Evolutionary conservation across 2,113 vertebrate genomes (phyloP).

Genomic region (Upupa epops): DNA sequence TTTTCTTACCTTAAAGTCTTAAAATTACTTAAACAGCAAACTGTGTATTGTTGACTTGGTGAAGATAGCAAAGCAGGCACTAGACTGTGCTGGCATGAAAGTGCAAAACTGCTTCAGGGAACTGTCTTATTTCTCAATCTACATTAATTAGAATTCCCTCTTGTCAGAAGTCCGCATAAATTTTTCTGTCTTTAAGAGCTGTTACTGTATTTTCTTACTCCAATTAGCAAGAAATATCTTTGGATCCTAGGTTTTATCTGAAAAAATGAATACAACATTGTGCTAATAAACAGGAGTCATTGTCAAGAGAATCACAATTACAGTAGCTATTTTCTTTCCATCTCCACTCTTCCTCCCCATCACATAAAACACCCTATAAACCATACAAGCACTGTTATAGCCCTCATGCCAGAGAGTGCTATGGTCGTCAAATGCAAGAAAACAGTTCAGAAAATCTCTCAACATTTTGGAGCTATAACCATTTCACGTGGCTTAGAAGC

Average conservation of each 20-base stretch:
- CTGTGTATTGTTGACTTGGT: not conserved
- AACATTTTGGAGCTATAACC: not conserved
- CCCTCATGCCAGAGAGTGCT: not conserved
- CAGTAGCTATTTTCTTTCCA: not conserved
- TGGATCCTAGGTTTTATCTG: not conserved
- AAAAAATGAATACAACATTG: not conserved
- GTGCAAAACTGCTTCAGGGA: not conserved
- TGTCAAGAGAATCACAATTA: not conserved
- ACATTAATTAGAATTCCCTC: not conserved
- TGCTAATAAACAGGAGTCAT: constrained; percentile 10
- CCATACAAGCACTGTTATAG: not conserved
- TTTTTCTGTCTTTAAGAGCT: not conserved
- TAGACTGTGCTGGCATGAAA: not conserved
- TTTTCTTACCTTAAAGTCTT: not conserved
- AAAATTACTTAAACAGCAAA: not conserved
- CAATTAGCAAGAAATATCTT: not conserved
- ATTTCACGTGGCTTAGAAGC: not conserved
- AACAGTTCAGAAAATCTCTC: not conserved
- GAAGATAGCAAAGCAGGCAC: not conserved
- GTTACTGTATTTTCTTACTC: not conserved
- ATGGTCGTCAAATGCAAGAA: not conserved
- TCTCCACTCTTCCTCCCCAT: not conserved
- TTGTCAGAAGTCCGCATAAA: not conserved
- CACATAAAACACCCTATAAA: constrained; percentile 14
- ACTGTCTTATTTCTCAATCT: not conserved